Evolutionary conservation across 2,888 invertebrate species (phyloP).

Genomic region (Eupithecia subfuscata): DNA sequence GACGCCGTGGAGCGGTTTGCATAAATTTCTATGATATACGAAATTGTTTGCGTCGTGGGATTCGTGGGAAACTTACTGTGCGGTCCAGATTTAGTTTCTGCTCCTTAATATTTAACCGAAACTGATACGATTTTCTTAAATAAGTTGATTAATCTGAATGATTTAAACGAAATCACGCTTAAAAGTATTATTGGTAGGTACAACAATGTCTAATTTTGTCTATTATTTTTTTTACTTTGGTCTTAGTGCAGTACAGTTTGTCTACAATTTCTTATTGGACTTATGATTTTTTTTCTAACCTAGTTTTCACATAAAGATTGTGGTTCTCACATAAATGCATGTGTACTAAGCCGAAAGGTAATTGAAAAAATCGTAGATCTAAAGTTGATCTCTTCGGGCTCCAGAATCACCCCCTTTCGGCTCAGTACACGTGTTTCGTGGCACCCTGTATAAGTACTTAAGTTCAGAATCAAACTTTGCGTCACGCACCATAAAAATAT

Average conservation of each 20-base stretch:
- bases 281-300: no score
- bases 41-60: conserved; percentile 60
- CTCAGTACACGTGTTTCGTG: no score
- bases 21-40: conserved; percentile 62
- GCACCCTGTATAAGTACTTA: neutral
- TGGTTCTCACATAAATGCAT: no score
- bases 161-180: neutral
- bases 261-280: no score
- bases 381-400: no score
- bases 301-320: no score
- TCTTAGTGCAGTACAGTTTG: no score
- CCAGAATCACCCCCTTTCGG: no score
- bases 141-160: neutral
- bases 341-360: no score
- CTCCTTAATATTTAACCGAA: conserved; percentile 22
- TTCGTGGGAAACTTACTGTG: conserved; percentile 65
- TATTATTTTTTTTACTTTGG: neutral
- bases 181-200: neutral
- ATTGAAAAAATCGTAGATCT: no score
- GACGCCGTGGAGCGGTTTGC: conserved; percentile 63
- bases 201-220: neutral
- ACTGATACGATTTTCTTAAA: neutral
- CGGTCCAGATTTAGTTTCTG: conserved; percentile 52
- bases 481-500: neutral
- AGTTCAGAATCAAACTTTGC: no score